Percentiles rank a stretch among this genome's conserved stretches.
These are phyloP conservation scores for Spodoptera exigua DNA, from an alignment of 2,888 invertebrate genomes.

Conservation along the genomic window DNA sequence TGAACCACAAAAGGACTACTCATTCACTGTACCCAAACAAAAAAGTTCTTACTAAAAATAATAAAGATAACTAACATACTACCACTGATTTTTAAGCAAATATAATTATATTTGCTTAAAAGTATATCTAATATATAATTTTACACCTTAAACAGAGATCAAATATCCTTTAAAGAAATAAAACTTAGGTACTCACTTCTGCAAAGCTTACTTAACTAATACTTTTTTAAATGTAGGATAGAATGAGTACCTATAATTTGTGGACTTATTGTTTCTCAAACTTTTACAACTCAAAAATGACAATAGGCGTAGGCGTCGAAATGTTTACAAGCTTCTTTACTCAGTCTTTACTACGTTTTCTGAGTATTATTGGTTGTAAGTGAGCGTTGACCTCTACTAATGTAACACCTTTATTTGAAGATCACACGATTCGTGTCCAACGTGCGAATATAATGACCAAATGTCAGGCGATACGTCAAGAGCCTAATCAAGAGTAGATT, in stretches of 20 bases:
- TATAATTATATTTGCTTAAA: too few species aligned
- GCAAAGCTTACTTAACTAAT: too few species aligned
- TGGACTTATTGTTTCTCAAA: slow-evolving; percentile 5
- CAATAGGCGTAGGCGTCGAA: slow-evolving; percentile 1
- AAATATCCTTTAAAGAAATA: too few species aligned
- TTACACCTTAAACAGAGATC: too few species aligned
- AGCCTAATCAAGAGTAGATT: slow-evolving; percentile 29
- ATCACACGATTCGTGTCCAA: slow-evolving; percentile 27
- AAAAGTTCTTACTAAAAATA: too few species aligned
- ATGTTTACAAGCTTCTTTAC: slow-evolving; percentile 14
- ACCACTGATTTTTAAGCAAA: too few species aligned
- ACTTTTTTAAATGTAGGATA: too few species aligned
- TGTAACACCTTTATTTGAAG: slow-evolving; percentile 35
- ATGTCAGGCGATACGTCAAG: slow-evolving; percentile 45
- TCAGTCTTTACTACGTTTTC: slow-evolving; percentile 30
- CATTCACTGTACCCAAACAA: too few species aligned
- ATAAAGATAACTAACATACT: too few species aligned
- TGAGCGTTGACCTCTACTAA: slow-evolving; percentile 45
- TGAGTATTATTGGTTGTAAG: slow-evolving; percentile 28
- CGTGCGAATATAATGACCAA: slow-evolving; percentile 30
- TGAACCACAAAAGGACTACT: too few species aligned
- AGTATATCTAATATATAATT: too few species aligned
- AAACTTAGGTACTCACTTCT: too few species aligned
- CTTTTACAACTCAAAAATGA: slow-evolving; percentile 18
- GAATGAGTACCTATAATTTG: neutral